phyloP scores from a whole-genome alignment of 1,140 invertebrate genomes.

The Drosophila sproati region DNA sequence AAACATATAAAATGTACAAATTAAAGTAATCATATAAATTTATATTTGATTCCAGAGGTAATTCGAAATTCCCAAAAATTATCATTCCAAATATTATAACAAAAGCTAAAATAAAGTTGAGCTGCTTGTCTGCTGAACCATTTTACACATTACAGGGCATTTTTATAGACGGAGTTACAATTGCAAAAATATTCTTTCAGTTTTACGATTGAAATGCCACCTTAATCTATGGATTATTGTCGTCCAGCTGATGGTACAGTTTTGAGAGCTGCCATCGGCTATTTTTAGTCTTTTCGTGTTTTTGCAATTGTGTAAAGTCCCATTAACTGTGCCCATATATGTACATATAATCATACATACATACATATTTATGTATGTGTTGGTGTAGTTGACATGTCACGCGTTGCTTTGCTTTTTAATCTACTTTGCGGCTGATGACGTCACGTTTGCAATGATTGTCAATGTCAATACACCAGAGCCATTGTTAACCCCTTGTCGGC shows the following conservation, averaged over 20 bases:
- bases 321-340: constrained; percentile 28
- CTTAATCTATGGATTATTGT: constrained; percentile 46
- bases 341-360: not conserved
- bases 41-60: no score
- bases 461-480: constrained; percentile 47
- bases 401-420: constrained; percentile 48
- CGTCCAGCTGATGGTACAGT: constrained; percentile 37
- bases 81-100: no score
- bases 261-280: constrained; percentile 8
- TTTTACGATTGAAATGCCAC: constrained; percentile 30
- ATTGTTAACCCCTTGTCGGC: constrained; percentile 41
- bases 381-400: constrained; percentile 29
- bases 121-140: not conserved
- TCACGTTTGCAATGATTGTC: constrained; percentile 54
- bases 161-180: not conserved
- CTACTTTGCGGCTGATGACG: constrained; percentile 46
- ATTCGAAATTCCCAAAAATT: no score
- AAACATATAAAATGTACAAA: no score
- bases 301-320: constrained; percentile 27
- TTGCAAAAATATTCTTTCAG: constrained; percentile 1
- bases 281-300: constrained; percentile 30
- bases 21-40: no score
- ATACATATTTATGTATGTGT: not conserved
- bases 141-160: constrained; percentile 13
- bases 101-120: not conserved